These are phyloP conservation scores for Phoebastria nigripes DNA, from an alignment of 2,797 vertebrate species.

Conservation along the genomic window DNA sequence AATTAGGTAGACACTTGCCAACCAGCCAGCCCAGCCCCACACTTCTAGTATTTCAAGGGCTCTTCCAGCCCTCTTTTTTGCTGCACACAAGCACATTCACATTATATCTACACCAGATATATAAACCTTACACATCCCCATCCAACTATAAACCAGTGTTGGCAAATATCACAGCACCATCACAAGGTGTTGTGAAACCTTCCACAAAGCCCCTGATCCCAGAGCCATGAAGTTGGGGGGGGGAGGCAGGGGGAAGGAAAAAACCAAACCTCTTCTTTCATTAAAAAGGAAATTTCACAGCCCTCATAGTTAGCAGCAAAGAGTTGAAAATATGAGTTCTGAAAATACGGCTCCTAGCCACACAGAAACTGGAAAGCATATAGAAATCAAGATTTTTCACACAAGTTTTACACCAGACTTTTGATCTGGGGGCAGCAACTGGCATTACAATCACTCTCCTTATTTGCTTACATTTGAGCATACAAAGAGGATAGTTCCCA, in stretches of 20 bases:
- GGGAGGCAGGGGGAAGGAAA: not conserved
- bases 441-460: not conserved
- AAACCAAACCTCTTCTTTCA: not conserved
- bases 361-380: not conserved
- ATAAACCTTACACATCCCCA: not conserved
- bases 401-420: not conserved
- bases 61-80: not conserved
- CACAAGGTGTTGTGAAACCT: not conserved
- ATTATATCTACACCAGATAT: not conserved
- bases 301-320: not conserved
- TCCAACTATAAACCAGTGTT: not conserved
- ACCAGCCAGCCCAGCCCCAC: not conserved
- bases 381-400: not conserved
- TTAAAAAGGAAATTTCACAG: not conserved
- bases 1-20: not conserved
- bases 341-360: not conserved
- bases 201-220: not conserved
- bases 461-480: not conserved
- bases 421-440: not conserved
- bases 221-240: not conserved
- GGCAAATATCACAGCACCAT: slow-evolving; percentile 22
- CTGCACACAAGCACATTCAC: not conserved
- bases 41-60: not conserved
- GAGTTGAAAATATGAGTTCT: not conserved
- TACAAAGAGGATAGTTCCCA: not conserved